Evolutionary conservation across 1,140 invertebrate species (phyloP).

Genomic region (Sitophilus oryzae): DNA sequence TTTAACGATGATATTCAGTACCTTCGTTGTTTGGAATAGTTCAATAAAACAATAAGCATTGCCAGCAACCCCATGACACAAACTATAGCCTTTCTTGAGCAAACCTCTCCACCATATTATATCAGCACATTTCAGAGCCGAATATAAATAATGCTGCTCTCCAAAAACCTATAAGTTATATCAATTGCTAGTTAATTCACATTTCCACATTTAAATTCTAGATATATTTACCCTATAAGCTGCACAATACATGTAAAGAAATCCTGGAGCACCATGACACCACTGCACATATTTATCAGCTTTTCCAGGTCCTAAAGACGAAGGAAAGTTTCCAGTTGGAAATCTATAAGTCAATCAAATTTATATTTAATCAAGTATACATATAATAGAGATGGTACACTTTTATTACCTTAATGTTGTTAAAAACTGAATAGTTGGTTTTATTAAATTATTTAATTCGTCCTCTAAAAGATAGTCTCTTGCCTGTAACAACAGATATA

Average conservation of each 20-base stretch:
- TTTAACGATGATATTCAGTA: slow-evolving; percentile 44
- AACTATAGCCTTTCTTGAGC: slow-evolving; percentile 82
- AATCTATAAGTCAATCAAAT: slow-evolving; percentile 40
- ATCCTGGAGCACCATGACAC: slow-evolving; percentile 92
- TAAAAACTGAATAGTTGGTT: slow-evolving; percentile 63
- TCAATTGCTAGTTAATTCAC: no score
- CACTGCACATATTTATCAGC: slow-evolving; percentile 83
- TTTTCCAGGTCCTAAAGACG: slow-evolving; percentile 61
- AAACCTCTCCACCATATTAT: slow-evolving; percentile 80
- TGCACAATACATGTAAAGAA: slow-evolving; percentile 66
- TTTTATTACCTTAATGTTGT: slow-evolving; percentile 42
- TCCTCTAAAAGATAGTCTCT: slow-evolving; percentile 42
- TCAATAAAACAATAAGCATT: slow-evolving; percentile 85
- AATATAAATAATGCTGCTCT: slow-evolving; percentile 67
- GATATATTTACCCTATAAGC: slow-evolving; percentile 68
- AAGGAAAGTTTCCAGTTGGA: slow-evolving; percentile 81
- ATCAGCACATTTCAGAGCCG: slow-evolving; percentile 66
- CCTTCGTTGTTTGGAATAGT: slow-evolving; percentile 73
- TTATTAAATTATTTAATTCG: slow-evolving; percentile 50
- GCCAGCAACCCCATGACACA: slow-evolving; percentile 89
- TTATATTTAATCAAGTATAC: neutral
- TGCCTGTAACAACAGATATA: slow-evolving; percentile 76
- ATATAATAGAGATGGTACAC: neutral
- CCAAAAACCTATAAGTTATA: slow-evolving; percentile 59
- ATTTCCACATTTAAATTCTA: slow-evolving; percentile 2